Base-by-base conservation (phyloP, 1,140 invertebrate genomes). In the Eupeodes corollae region DNA sequence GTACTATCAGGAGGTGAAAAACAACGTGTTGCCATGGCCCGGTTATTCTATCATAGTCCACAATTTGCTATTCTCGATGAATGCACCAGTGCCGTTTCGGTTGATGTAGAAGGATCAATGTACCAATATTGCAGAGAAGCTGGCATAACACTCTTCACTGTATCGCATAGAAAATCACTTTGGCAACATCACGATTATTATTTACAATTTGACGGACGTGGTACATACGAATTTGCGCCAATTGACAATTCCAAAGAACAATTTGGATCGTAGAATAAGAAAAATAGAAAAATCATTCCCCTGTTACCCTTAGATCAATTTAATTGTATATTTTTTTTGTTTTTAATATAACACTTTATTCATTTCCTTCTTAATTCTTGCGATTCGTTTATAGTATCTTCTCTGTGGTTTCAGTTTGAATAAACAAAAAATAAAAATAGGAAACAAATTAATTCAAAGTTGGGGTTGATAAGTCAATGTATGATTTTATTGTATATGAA, bases 51-150 rank as follows among this genome's bases (percentile, higher is more conserved):
- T 71, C 93, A 98, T 66, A 79, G 77, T 56, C 96, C 96, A 11
- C 93, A 98, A 70, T 99, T 98, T 74, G 95, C 95, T 21, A 98
- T 98, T 61, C 70, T 99, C 48, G 96, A 99, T 66, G 95, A 99
- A 71, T 99, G 96, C 62, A 99, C 96, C 2, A 94, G 90, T 68
- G 93, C 94, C 5, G 94, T 98, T 0, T 95, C 91, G 52, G 88
- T 98, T 0, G 95, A 98, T 69, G 94, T 98, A 0, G 96, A 98
- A 69, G 93, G 91, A 47, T 85, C 83, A 40, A 98, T 99, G 88
- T 98, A 99, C 61, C 81, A 84, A 51, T 91, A 96, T 66, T 96
- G 92, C 58, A 76, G 83, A 53, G 71, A 85, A 66, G 83, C 84
- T 55, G 90, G 89, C 34, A 98, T 99, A 61, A 93, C 93, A 14